Percentiles rank a stretch among this genome's conserved stretches.
These are phyloP conservation scores for Menura novaehollandiae DNA, from an alignment of 2,113 vertebrate genomes.

Conservation along the genomic window DNA sequence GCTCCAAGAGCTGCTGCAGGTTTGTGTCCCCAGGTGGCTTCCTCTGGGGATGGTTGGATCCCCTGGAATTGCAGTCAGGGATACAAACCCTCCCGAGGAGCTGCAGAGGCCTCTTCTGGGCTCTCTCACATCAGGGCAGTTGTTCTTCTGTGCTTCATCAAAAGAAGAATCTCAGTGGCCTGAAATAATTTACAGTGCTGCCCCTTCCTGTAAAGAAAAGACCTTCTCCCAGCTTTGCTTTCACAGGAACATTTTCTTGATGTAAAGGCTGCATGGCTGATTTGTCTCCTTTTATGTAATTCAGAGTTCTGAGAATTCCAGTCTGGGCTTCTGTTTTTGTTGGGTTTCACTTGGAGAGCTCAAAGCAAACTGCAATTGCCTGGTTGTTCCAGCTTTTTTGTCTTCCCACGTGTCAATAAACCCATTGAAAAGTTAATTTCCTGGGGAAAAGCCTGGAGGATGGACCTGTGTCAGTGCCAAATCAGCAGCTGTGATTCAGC, in stretches of 20 bases:
- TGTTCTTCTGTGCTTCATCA: background rate
- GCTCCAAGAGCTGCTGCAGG: background rate
- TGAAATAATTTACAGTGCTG: background rate
- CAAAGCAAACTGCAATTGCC: background rate
- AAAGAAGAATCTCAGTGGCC: background rate
- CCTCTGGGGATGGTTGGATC: rapidly evolving
- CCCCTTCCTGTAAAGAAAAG: background rate
- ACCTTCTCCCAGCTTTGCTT: background rate
- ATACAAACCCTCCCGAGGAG: rapidly evolving
- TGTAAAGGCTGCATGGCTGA: background rate
- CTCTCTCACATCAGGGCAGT: background rate
- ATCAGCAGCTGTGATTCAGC: background rate
- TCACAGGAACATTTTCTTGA: background rate
- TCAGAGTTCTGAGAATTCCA: background rate
- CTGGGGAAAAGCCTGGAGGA: background rate
- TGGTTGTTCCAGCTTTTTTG: background rate
- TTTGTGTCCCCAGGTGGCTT: background rate
- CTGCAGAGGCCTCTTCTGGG: background rate
- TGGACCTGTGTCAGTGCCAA: background rate
- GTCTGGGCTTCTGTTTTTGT: background rate
- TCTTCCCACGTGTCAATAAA: background rate
- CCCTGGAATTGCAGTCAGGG: background rate
- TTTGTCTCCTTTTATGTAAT: background rate
- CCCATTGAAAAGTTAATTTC: background rate
- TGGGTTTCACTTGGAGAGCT: background rate